These are phyloP conservation scores for Lamprotornis superbus DNA, from an alignment of 2,113 vertebrate species.

Conservation along the genomic window DNA sequence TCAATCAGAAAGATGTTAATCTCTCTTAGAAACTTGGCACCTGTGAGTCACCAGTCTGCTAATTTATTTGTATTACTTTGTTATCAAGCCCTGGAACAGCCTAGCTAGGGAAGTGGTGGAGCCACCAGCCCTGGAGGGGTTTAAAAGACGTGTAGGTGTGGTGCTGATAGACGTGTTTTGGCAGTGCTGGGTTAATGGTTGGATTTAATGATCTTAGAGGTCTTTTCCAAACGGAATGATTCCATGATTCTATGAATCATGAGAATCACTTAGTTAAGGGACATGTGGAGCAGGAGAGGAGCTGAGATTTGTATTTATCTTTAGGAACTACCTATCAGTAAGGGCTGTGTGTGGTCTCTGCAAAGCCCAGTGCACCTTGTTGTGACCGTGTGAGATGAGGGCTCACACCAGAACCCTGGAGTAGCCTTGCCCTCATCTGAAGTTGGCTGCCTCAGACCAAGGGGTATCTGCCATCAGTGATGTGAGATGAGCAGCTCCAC, in stretches of 20 bases:
- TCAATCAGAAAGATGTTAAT: background rate
- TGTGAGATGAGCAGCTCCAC: background rate
- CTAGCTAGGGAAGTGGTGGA: background rate
- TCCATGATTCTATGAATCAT: background rate
- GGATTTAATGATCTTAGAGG: background rate
- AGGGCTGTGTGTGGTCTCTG: background rate
- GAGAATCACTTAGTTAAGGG: background rate
- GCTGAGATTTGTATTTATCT: background rate
- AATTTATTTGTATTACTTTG: background rate
- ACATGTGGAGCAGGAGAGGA: accelerated
- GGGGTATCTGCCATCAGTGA: background rate
- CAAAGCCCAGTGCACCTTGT: background rate
- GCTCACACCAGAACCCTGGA: background rate
- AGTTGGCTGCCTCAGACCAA: accelerated
- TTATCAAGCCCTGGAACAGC: background rate
- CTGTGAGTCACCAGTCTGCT: background rate
- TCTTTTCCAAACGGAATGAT: background rate
- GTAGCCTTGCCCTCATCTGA: background rate
- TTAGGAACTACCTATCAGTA: background rate
- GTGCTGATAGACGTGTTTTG: background rate
- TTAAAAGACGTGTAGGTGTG: background rate
- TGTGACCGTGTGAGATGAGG: background rate
- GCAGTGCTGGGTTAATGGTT: background rate
- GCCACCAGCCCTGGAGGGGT: background rate
- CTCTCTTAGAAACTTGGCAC: background rate